Conservation (phyloP, 2,888 invertebrate genomes). For the Euplagia quadripunctaria region DNA sequence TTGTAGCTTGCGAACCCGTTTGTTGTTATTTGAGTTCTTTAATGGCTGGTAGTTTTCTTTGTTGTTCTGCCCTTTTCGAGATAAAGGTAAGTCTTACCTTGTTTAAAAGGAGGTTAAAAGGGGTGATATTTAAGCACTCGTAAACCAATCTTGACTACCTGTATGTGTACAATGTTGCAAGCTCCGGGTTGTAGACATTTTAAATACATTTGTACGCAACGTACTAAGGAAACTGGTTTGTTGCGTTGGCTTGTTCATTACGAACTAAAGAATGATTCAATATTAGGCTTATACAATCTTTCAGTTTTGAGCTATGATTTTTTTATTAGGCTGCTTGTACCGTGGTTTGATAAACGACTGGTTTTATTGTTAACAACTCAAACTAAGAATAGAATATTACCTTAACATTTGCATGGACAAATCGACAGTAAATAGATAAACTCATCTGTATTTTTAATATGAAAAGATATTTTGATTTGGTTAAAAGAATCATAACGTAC, state of each 20-base stretch:
- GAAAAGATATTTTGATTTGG: too few relatives aligned
- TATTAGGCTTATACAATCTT: not conserved
- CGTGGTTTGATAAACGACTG: not conserved
- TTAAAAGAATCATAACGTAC: too few relatives aligned
- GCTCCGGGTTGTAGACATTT: not conserved
- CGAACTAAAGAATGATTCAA: too few relatives aligned
- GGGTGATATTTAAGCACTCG: not conserved
- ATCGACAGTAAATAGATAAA: too few relatives aligned
- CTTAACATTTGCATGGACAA: too few relatives aligned
- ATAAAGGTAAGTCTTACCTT: not conserved
- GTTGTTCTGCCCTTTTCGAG: not conserved
- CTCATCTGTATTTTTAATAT: too few relatives aligned
- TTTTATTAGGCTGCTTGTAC: not conserved
- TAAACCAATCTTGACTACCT: not conserved
- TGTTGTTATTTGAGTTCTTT: not conserved
- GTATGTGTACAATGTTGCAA: not conserved
- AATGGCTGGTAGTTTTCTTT: not conserved
- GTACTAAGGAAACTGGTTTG: not conserved
- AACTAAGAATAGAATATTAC: too few relatives aligned
- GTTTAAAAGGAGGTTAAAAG: not conserved
- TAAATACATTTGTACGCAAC: not conserved
- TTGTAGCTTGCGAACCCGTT: conserved; percentile 23
- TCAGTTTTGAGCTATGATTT: not conserved
- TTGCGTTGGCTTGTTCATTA: not conserved
- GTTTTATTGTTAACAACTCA: too few relatives aligned